Conservation (phyloP, 2,797 vertebrate genomes). For the Rhinatrema bivittatum region DNA sequence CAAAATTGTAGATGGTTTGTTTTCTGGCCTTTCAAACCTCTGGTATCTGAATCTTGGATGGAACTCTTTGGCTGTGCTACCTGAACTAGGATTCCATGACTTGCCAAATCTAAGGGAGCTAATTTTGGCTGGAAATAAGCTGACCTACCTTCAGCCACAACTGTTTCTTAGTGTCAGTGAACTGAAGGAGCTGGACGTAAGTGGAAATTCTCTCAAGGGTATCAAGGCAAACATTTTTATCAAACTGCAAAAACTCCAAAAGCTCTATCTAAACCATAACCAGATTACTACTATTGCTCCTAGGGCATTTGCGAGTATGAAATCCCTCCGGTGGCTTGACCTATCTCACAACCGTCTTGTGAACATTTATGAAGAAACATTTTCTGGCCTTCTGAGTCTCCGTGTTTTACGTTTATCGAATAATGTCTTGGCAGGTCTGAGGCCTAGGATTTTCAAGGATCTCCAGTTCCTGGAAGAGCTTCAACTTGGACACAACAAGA, state of each 20-base stretch:
- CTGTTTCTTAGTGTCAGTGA: conserved; percentile 81
- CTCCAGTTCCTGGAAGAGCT: conserved; percentile 90
- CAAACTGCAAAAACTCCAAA: conserved; percentile 82
- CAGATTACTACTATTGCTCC: conserved; percentile 75
- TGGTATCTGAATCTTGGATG: conserved; percentile 92
- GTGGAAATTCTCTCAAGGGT: conserved; percentile 75
- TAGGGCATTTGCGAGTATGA: conserved; percentile 83
- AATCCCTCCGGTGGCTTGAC: conserved; percentile 87
- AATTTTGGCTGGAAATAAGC: conserved; percentile 81
- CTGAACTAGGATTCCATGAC: conserved; percentile 75
- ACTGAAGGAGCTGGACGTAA: conserved; percentile 87
- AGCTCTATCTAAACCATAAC: conserved; percentile 88
- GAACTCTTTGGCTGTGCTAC: conserved; percentile 82
- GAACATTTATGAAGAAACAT: conserved; percentile 78
- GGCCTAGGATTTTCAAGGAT: conserved; percentile 81
- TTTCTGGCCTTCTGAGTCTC: conserved; percentile 75
- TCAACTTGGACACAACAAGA: conserved; percentile 77
- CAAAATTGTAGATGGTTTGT: conserved; percentile 80
- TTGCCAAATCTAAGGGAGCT: conserved; percentile 78
- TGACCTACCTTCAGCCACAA: conserved; percentile 82
- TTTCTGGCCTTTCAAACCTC: conserved; percentile 77
- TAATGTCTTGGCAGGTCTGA: conserved; percentile 72
- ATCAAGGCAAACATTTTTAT: conserved; percentile 83
- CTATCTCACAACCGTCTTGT: conserved; percentile 82
- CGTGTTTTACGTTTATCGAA: conserved; percentile 85